These are phyloP conservation scores for Intellagama lesueurii DNA, from an alignment of 2,797 vertebrate species.

Conservation along the genomic window DNA sequence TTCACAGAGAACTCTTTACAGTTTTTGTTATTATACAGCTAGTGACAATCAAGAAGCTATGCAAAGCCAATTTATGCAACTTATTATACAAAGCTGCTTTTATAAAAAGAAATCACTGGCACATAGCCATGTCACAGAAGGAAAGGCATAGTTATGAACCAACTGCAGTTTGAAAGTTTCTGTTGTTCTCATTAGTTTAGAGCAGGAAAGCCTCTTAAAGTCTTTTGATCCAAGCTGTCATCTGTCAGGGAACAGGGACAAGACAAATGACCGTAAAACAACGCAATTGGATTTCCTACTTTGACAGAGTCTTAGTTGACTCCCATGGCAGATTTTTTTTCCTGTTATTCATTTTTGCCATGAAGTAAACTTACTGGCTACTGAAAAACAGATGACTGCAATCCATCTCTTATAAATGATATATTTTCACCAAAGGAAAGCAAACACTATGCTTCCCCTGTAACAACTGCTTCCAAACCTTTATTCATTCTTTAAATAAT, in stretches of 20 bases:
- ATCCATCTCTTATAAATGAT: conserved; percentile 70
- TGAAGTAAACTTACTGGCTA: conserved; percentile 68
- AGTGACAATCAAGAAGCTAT: conserved; percentile 44
- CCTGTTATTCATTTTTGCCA: conserved; percentile 70
- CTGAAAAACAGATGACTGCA: conserved; percentile 69
- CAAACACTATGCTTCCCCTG: conserved; percentile 67
- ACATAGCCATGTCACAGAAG: conserved; percentile 63
- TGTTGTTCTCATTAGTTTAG: conserved; percentile 72
- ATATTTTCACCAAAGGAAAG: conserved; percentile 72
- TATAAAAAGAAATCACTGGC: conserved; percentile 65
- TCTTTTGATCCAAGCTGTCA: conserved; percentile 69
- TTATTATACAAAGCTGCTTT: conserved; percentile 64
- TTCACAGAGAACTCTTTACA: conserved; percentile 25
- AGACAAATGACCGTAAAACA: conserved; percentile 73
- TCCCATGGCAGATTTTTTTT: conserved; percentile 65
- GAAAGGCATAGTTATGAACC: conserved; percentile 58
- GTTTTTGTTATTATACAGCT: conserved; percentile 36
- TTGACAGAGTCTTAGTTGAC: conserved; percentile 67
- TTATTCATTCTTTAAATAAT: conserved; percentile 74
- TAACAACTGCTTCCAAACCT: conserved; percentile 72
- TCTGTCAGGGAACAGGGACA: conserved; percentile 65
- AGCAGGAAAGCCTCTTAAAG: conserved; percentile 70
- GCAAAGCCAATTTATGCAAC: conserved; percentile 58
- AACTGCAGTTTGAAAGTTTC: conserved; percentile 62
- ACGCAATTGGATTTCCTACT: conserved; percentile 73